A percentile compares a stretch with the other conserved stretches of the same genome.
These are phyloP conservation scores for Nyctalus aviator DNA, from an alignment of 2,797 vertebrate genomes.

Conservation along the genomic window DNA sequence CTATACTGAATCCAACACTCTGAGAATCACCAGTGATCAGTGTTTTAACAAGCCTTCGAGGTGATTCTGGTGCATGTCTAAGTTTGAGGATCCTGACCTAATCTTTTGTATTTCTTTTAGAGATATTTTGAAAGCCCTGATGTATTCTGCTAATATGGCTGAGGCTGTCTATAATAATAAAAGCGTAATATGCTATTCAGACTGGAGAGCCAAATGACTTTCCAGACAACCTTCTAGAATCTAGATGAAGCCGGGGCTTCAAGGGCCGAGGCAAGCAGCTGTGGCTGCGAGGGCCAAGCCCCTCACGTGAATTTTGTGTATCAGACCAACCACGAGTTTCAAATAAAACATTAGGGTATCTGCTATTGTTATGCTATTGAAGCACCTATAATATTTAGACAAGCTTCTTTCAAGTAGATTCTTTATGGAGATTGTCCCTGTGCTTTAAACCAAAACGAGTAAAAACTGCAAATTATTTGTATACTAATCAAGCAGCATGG, in stretches of 20 bases:
- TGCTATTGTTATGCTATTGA: neutral
- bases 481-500: conserved; percentile 15
- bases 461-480: neutral
- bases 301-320: no score
- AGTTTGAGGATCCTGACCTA: conserved; percentile 53
- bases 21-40: neutral
- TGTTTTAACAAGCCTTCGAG: conserved; percentile 22
- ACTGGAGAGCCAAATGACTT: no score
- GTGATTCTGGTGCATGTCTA: conserved; percentile 1
- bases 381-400: neutral
- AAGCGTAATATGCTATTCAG: no score
- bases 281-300: no score
- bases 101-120: conserved; percentile 6
- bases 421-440: neutral
- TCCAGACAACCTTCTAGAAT: no score
- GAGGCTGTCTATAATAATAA: neutral
- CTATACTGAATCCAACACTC: conserved; percentile 7
- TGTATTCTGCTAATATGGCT: conserved; percentile 6
- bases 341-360: conserved; percentile 26
- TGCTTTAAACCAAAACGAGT: conserved; percentile 48
- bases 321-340: neutral
- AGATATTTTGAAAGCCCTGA: neutral
- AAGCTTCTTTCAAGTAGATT: neutral
- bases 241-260: no score
- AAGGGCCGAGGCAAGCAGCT: no score